Conservation (phyloP, 2,797 vertebrate species). For the Falco columbarius region DNA sequence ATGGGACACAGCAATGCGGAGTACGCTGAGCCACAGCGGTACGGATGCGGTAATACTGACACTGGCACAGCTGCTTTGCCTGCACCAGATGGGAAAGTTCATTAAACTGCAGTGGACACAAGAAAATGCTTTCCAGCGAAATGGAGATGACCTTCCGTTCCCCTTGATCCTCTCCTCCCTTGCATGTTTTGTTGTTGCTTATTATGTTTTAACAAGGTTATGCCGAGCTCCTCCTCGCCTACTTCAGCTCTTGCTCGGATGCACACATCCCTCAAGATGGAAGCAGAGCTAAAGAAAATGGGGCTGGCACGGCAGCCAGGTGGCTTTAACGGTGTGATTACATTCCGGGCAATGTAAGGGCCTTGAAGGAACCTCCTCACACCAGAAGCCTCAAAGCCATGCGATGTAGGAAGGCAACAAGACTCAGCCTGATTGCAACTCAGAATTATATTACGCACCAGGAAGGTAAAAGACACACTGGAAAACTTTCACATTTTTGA, state of each 20-base stretch:
- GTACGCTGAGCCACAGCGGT: not conserved
- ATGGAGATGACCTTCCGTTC: not conserved
- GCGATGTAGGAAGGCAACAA: not conserved
- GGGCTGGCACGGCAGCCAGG: not conserved
- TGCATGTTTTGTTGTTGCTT: not conserved
- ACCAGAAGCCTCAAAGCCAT: not conserved
- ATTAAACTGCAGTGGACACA: no score
- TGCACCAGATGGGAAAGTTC: not conserved
- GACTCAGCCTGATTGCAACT: not conserved
- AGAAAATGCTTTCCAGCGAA: not conserved
- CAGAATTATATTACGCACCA: not conserved
- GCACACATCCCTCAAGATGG: not conserved
- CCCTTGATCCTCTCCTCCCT: not conserved
- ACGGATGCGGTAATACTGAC: not conserved
- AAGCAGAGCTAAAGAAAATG: not conserved
- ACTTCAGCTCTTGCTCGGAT: not conserved
- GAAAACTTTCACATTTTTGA: not conserved
- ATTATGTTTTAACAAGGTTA: not conserved
- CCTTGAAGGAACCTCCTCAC: not conserved
- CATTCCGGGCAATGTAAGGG: not conserved
- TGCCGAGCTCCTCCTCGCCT: not conserved
- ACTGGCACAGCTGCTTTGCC: not conserved
- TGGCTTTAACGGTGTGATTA: not conserved
- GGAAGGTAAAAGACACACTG: not conserved
- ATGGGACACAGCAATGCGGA: not conserved